Evolutionary conservation across 1,140 invertebrate species (phyloP).

Genomic region (Nilaparvata lugens): DNA sequence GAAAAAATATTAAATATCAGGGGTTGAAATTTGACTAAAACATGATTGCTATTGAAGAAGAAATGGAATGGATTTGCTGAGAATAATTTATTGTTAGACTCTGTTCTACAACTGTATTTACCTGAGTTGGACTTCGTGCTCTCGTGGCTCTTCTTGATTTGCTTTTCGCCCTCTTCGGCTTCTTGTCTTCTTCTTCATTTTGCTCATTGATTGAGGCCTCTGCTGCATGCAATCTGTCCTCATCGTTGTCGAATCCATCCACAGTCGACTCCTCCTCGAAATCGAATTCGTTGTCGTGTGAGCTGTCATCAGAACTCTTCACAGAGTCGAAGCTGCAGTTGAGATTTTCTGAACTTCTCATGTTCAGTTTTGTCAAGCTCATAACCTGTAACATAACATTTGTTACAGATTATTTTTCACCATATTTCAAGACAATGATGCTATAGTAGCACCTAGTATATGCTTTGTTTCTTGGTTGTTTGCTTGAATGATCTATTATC

Average conservation of each 20-base stretch:
- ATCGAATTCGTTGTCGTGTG: background rate
- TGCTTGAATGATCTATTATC: too few species aligned
- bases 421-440: too few species aligned
- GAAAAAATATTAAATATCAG: too few species aligned
- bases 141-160: conserved; percentile 31
- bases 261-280: background rate
- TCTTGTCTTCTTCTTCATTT: conserved; percentile 16
- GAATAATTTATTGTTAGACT: too few species aligned
- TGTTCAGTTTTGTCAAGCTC: background rate
- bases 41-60: too few species aligned
- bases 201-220: background rate
- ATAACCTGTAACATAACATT: background rate
- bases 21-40: too few species aligned
- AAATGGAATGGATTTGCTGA: too few species aligned
- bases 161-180: conserved; percentile 10
- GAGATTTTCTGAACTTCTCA: background rate
- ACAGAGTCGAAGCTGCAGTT: background rate
- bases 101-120: conserved; percentile 20
- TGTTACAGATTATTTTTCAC: too few species aligned
- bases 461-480: too few species aligned
- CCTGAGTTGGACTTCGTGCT: conserved; percentile 42
- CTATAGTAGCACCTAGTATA: too few species aligned
- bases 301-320: background rate
- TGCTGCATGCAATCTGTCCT: too few species aligned
- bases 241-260: background rate